Evolutionary conservation across 2,113 vertebrate genomes (phyloP), one percentile per base, ranked within the genome.

Genomic region (western clawed frog (Xenopus tropicalis)): DNA sequence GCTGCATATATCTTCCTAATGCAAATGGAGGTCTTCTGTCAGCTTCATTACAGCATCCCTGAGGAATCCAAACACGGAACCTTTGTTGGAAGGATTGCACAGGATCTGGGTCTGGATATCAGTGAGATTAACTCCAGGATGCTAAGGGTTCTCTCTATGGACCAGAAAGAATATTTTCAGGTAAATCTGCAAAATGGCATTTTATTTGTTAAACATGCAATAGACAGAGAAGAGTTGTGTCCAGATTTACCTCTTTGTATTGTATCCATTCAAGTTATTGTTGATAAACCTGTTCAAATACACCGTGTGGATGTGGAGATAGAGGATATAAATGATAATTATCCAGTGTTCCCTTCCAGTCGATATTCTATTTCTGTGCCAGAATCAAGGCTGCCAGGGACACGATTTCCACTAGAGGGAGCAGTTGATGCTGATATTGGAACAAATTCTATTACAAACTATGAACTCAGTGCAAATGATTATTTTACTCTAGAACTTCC

Each of bases 301-400:
- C 88, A 92, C 80, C 86, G 82, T 76, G 78, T 91, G 29, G 89
- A 92, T 1, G 70, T 94, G 0, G 77, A 86, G 2, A 82, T 95
- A 78, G 67, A 88, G 79, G 93, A 96, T 74, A 81, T 89, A 10
- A 96, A 94, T 52, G 94, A 96, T 70, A 93, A 94, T 80, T 72
- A 84, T 0, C 94, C 93, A 0, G 66, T 75, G 5, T 93, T 94
- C 23, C 61, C 82, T 0, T 83, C 82, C 0, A 64, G 64, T 52
- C 78, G 85, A 4, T 86, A 77, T 69, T 29, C 0, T 8, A 16
- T 89, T 14, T 80, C 86, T 2, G 89, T 94, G 57, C 76, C 77
- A 0, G 93, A 94, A 63, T 77, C 79, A 0, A 83, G 77, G 1
- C 61, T 80, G 8, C 81, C 85, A 0, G 91, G 91, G 4, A 83